These are phyloP conservation scores for Calliphora vicina DNA, from an alignment of 1,140 invertebrate species.

Conservation along the genomic window DNA sequence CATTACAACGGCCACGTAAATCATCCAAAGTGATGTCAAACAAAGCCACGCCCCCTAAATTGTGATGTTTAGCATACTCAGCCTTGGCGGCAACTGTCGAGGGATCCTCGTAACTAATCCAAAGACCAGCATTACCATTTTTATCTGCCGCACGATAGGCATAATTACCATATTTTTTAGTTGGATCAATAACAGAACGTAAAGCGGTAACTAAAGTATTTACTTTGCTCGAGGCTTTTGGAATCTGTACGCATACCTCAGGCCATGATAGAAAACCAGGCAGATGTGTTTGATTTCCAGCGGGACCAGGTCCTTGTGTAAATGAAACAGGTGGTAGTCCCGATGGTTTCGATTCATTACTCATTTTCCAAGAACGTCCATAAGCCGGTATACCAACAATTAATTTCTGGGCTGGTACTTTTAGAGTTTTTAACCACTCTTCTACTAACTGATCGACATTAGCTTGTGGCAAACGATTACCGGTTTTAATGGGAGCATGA, in stretches of 20 bases:
- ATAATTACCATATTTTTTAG: slow-evolving; percentile 78
- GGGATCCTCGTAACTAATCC: slow-evolving; percentile 90
- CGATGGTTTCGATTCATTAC: slow-evolving; percentile 73
- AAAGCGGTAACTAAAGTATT: slow-evolving; percentile 70
- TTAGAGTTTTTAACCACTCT: slow-evolving; percentile 65
- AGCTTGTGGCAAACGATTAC: slow-evolving; percentile 68
- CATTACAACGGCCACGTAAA: slow-evolving; percentile 79
- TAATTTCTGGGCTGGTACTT: slow-evolving; percentile 76
- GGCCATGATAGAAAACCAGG: slow-evolving; percentile 80
- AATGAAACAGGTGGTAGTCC: slow-evolving; percentile 76
- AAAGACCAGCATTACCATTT: slow-evolving; percentile 75
- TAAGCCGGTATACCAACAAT: slow-evolving; percentile 84
- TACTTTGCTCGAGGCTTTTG: slow-evolving; percentile 68
- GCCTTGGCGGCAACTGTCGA: slow-evolving; percentile 85
- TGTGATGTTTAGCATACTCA: slow-evolving; percentile 74
- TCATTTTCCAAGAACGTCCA: slow-evolving; percentile 83
- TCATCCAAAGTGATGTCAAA: slow-evolving; percentile 84
- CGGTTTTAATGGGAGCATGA: slow-evolving; percentile 66
- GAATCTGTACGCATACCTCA: slow-evolving; percentile 79
- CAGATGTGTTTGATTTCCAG: slow-evolving; percentile 71
- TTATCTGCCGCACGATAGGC: slow-evolving; percentile 75
- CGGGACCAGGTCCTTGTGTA: slow-evolving; percentile 72
- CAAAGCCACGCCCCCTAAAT: slow-evolving; percentile 82
- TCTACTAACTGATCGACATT: slow-evolving; percentile 72
- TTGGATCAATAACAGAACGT: slow-evolving; percentile 75